Percentiles rank a stretch among this genome's conserved stretches.
Evolutionary conservation across 1,140 invertebrate species (phyloP).

Genomic region (Sycobia sp.): DNA sequence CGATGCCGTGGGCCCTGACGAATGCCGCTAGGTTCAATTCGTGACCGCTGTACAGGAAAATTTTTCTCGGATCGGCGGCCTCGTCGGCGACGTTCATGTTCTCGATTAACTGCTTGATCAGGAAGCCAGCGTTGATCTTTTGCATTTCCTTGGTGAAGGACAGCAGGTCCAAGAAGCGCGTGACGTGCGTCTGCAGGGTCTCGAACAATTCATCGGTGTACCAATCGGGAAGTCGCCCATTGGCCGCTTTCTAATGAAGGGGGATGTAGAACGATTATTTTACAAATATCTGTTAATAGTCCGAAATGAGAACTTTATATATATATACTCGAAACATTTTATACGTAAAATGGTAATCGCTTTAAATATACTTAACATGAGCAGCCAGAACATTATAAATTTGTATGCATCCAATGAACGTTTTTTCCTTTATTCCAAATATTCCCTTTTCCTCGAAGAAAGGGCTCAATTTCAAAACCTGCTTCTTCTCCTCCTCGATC

Average conservation of each 20-base stretch:
- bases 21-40: slow-evolving; percentile 5
- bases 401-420: neutral
- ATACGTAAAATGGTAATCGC: neutral
- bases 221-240: slow-evolving; percentile 4
- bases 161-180: neutral
- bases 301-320: too few species aligned
- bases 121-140: neutral
- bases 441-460: neutral
- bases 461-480: neutral
- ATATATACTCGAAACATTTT: too few species aligned
- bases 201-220: neutral
- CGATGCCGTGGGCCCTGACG: neutral
- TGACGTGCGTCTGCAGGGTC: neutral
- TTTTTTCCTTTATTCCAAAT: neutral
- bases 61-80: neutral
- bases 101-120: neutral
- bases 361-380: slow-evolving; percentile 4
- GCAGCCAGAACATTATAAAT: neutral
- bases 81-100: neutral
- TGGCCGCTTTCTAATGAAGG: neutral
- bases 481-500: neutral
- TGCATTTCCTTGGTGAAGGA: neutral
- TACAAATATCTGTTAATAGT: too few species aligned
- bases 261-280: neutral
- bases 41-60: slow-evolving; percentile 23